Conservation (phyloP, 1,140 invertebrate genomes). For the Vanessa tameamea region DNA sequence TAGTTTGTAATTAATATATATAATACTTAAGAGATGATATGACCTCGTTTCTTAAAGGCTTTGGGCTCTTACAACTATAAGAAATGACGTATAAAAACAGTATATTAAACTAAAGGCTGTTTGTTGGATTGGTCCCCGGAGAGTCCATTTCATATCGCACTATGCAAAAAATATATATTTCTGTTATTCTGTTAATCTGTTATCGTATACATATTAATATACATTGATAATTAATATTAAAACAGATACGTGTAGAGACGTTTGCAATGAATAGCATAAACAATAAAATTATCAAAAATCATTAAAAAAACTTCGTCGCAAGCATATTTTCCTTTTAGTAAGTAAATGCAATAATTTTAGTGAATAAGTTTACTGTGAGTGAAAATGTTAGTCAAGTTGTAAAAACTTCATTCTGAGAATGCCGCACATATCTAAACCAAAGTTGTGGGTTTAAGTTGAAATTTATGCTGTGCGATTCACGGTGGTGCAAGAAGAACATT, state of each 20-base stretch:
- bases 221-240: too few relatives aligned
- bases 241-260: too few relatives aligned
- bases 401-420: conserved; percentile 72
- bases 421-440: conserved; percentile 65
- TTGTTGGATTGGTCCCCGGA: not conserved
- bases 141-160: too few relatives aligned
- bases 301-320: not conserved
- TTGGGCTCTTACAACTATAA: too few relatives aligned
- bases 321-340: conserved; percentile 23
- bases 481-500: conserved; percentile 68
- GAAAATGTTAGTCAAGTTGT: conserved; percentile 58
- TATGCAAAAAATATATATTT: too few relatives aligned
- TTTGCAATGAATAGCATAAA: not conserved
- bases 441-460: conserved; percentile 70
- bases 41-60: too few relatives aligned
- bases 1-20: not conserved
- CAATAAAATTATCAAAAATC: too few relatives aligned
- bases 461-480: conserved; percentile 71
- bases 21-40: not conserved
- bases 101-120: not conserved
- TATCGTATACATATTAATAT: too few relatives aligned
- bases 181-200: too few relatives aligned
- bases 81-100: too few relatives aligned
- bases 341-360: conserved; percentile 67
- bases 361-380: conserved; percentile 57